These are phyloP conservation scores for Philopedon plagiatum DNA, from an alignment of 2,888 invertebrate species.

Conservation along the genomic window DNA sequence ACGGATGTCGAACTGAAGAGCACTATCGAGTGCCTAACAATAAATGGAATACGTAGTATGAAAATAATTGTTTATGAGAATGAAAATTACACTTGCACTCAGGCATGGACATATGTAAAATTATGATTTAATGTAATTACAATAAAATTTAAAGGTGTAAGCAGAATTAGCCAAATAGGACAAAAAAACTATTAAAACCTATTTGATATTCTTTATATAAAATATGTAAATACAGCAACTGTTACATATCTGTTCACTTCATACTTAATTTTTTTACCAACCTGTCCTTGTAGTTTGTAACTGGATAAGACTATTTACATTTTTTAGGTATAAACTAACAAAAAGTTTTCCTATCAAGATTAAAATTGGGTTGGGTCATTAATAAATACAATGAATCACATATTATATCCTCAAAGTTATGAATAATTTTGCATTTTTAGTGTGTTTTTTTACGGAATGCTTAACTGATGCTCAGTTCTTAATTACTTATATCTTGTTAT, in stretches of 20 bases:
- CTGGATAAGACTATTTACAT: constrained; percentile 23
- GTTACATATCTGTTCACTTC: background rate
- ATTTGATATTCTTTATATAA: background rate
- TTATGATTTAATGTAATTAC: too few species aligned
- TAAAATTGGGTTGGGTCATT: constrained; percentile 24
- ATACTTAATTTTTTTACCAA: background rate
- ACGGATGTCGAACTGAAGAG: too few species aligned
- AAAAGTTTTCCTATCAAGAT: constrained; percentile 37
- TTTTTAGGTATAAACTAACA: constrained; percentile 34
- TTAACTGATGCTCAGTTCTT: constrained; percentile 22
- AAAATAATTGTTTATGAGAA: too few species aligned
- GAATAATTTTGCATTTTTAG: constrained; percentile 39
- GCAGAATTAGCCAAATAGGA: too few species aligned
- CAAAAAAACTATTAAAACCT: too few species aligned
- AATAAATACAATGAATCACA: constrained; percentile 28
- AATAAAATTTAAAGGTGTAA: too few species aligned
- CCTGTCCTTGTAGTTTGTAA: background rate
- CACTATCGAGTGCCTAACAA: too few species aligned
- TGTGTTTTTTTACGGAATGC: constrained; percentile 16
- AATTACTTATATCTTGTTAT: constrained; percentile 35
- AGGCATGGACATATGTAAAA: too few species aligned
- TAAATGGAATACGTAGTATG: too few species aligned
- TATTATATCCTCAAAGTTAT: constrained; percentile 28
- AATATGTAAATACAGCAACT: background rate
- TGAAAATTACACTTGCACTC: too few species aligned